Evolutionary conservation across 2,797 vertebrate species (phyloP).

Genomic region (Onychomys leucogaster): DNA sequence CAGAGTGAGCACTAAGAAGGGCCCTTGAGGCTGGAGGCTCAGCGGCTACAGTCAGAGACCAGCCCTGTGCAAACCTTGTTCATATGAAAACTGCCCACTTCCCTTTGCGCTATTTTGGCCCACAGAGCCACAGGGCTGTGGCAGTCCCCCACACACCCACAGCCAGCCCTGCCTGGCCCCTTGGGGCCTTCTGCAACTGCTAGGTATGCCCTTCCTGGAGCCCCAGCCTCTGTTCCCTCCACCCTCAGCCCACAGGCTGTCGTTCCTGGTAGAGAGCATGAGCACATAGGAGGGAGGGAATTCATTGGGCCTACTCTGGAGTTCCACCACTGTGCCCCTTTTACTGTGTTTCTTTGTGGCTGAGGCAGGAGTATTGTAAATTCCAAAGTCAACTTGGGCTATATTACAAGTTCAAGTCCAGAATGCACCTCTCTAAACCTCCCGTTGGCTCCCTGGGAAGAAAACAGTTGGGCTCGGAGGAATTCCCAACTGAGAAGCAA

Average conservation of each 20-base stretch:
- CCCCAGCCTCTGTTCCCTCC: not conserved
- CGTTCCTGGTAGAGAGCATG: too few species aligned
- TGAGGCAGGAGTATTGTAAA: too few species aligned
- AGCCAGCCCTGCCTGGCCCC: constrained; percentile 15
- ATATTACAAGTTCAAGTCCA: too few species aligned
- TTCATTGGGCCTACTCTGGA: too few species aligned
- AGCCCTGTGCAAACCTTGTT: not conserved
- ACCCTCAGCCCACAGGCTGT: not conserved
- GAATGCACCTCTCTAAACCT: not conserved
- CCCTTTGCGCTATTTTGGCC: constrained; percentile 80
- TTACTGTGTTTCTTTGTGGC: not conserved
- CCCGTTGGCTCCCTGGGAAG: too few species aligned
- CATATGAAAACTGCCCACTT: constrained; percentile 81
- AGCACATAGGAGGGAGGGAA: not conserved
- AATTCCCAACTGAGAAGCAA: not conserved
- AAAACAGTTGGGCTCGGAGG: not conserved
- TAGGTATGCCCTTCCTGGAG: not conserved
- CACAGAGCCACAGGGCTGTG: not conserved
- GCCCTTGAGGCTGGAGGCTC: not conserved
- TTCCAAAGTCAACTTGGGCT: too few species aligned
- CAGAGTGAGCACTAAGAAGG: not conserved
- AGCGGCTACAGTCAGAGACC: not conserved
- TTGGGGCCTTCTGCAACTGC: constrained; percentile 25
- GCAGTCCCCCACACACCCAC: not conserved
- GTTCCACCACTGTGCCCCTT: too few species aligned